A percentile compares a stretch with the other conserved stretches of the same genome.
Evolutionary conservation across 2,113 vertebrate genomes (phyloP).

Genomic region (Perca schrenkii): DNA sequence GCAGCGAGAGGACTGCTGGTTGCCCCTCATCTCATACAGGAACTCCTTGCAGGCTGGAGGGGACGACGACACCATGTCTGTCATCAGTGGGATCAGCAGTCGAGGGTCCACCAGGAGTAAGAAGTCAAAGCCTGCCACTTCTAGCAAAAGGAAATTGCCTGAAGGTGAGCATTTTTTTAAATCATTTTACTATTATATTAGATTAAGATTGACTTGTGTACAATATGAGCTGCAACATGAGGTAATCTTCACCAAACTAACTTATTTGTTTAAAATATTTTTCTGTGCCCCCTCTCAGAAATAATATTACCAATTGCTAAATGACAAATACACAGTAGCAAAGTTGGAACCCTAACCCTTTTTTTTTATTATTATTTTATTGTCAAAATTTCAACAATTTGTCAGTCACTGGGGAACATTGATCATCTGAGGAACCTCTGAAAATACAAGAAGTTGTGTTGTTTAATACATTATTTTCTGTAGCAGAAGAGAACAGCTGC

Average conservation of each 20-base stretch:
- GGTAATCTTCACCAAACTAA: background rate
- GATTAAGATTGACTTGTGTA: background rate
- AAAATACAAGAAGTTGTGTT: background rate
- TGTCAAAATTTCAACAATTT: background rate
- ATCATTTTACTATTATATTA: background rate
- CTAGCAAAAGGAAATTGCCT: conserved; percentile 93
- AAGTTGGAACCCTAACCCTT: background rate
- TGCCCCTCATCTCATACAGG: conserved; percentile 97
- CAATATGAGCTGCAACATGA: background rate
- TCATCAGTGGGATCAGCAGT: conserved; percentile 95
- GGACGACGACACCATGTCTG: conserved; percentile 97
- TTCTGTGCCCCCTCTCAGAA: too few relatives aligned
- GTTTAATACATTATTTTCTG: conserved; percentile 8
- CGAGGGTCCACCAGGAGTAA: conserved; percentile 92
- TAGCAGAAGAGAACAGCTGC: conserved; percentile 93
- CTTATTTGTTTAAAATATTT: background rate
- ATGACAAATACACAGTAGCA: background rate
- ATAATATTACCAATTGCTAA: background rate
- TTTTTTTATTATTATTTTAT: background rate
- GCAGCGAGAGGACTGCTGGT: conserved; percentile 97
- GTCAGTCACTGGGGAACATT: background rate
- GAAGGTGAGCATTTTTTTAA: conserved; percentile 84
- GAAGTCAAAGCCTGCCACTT: conserved; percentile 90
- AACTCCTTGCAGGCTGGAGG: conserved; percentile 94
- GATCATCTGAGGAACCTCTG: background rate